phyloP scores from a whole-genome alignment of 2,113 vertebrate species.

The Balaeniceps rex region DNA sequence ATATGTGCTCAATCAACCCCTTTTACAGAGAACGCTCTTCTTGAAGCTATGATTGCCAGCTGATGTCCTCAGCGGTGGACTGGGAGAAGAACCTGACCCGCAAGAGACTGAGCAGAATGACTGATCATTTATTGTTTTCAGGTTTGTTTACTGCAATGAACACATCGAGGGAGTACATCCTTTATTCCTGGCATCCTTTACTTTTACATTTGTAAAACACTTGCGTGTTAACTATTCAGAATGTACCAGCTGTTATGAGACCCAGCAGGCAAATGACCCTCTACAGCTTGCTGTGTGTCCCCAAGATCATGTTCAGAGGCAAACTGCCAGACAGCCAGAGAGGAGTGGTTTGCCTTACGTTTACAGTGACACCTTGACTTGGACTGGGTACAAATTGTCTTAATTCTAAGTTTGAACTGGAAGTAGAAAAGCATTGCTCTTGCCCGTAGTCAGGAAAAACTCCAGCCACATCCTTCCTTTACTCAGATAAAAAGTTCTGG shows the following conservation, averaged over 20 bases:
- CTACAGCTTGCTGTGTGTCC: neutral
- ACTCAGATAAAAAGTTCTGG: neutral
- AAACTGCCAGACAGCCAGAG: neutral
- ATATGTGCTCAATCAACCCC: neutral
- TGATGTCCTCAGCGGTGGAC: neutral
- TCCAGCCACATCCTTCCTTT: neutral
- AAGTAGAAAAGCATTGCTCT: neutral
- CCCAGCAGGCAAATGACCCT: neutral
- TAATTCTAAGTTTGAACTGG: neutral
- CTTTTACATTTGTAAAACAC: neutral
- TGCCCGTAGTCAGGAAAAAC: neutral
- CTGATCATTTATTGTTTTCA: neutral
- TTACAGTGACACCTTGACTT: neutral
- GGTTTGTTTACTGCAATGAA: neutral
- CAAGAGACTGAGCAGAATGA: neutral
- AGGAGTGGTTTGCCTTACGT: neutral
- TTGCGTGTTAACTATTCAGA: neutral
- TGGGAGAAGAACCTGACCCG: neutral
- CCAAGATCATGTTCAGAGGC: neutral
- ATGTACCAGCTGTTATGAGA: constrained; percentile 20
- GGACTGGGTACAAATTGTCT: neutral
- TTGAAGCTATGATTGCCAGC: neutral
- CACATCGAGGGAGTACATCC: neutral
- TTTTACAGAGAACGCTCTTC: neutral
- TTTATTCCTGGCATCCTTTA: neutral